Evolutionary conservation across 2,797 vertebrate species (phyloP), one percentile per base, ranked within the genome.

Genomic region (Poecilia velifera): DNA sequence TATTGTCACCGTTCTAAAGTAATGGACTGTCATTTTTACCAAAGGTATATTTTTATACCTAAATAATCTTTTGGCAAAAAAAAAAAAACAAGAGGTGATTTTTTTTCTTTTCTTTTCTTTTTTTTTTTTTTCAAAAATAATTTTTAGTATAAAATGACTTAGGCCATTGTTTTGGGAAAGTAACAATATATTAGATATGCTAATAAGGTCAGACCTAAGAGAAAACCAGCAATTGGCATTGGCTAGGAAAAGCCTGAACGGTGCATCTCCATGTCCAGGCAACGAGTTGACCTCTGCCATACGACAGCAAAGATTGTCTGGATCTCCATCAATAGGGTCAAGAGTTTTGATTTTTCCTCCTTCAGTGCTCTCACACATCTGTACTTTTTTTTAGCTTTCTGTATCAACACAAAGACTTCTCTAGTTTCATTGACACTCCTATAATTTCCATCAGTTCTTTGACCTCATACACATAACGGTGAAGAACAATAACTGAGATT

Each of bases 331-430:
- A 2, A 13, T 13, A 3, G 8, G 43, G 43, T 46, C 55, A 47
- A 25, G 20, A 46, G 43, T 62, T 64, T 9, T 7, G 9, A 7
- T 45, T 22, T 43, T 43, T 28, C 28, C 53, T 62, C 25, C 66
- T 45, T 4, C 18, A 74, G 8, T 13, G 4, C 6, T 43, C 18
- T 64, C 74, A 62, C 45, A 74, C 64, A 74, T 49, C 64, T 16
- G 66, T 68, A 66, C 22, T 25, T 77, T 53, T 77, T 53, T 62
- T 72, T 46, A 31, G 6, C 18, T 66, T 77, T 53, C 28, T 41
- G 39, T 36, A 71, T 53, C 4, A 46, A 45, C 4, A 53, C 71
- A 80, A 73, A 80, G 45, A 51, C 45, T 36, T 72, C 53, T 64
- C 64, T 77, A 39, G 71, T 71, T 77, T 64, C 34, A 68, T 31